phyloP scores from a whole-genome alignment of 2,888 invertebrate genomes.

The Ormyrus labotus region DNA sequence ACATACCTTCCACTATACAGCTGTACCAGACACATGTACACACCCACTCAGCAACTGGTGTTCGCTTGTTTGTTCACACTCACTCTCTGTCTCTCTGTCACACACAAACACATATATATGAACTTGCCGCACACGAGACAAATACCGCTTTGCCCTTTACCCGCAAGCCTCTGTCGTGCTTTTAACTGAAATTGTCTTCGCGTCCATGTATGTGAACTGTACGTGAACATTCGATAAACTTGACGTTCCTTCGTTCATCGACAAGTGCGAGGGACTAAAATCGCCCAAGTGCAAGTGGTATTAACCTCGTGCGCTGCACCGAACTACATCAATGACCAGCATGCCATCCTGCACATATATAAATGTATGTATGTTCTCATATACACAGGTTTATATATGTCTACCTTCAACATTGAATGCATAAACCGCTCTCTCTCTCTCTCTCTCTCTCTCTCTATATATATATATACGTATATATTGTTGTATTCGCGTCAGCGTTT shows the following conservation, averaged over 20 bases:
- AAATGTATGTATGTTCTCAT: slow-evolving; percentile 37
- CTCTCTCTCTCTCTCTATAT: slow-evolving; percentile 40
- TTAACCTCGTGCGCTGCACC: slow-evolving; percentile 68
- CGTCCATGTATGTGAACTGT: not conserved
- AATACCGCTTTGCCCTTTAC: slow-evolving; percentile 68
- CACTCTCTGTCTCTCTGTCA: slow-evolving; percentile 44
- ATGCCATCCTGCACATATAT: slow-evolving; percentile 68
- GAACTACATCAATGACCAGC: slow-evolving; percentile 68
- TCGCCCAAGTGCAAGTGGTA: slow-evolving; percentile 63
- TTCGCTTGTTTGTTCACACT: slow-evolving; percentile 73
- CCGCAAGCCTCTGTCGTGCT: slow-evolving; percentile 13
- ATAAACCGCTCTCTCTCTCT: slow-evolving; percentile 56
- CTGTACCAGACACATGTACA: slow-evolving; percentile 58
- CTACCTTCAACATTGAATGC: slow-evolving; percentile 66
- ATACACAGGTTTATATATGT: slow-evolving; percentile 45
- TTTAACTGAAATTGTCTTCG: slow-evolving; percentile 9
- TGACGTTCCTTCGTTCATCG: too few relatives aligned
- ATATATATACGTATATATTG: slow-evolving; percentile 59
- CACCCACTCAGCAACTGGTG: slow-evolving; percentile 71
- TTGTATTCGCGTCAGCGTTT: slow-evolving; percentile 68
- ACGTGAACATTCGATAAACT: not conserved
- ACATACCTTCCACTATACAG: slow-evolving; percentile 61
- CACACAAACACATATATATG: slow-evolving; percentile 12
- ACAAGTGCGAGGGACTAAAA: too few relatives aligned
- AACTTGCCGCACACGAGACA: slow-evolving; percentile 71